Conservation (phyloP, 2,113 vertebrate species). For the Pionites leucogaster region DNA sequence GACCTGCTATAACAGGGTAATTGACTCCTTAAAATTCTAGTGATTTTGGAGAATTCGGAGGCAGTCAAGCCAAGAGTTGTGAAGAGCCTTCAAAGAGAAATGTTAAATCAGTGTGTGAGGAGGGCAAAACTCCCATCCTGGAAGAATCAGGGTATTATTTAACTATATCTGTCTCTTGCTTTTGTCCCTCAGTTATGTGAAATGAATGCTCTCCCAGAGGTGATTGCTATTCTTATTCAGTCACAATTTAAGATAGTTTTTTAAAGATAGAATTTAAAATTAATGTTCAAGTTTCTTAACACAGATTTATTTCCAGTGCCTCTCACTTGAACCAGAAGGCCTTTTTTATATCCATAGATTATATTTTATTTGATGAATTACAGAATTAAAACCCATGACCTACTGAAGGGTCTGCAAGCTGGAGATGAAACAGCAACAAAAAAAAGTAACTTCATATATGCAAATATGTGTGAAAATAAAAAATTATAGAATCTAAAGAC, state of each 20-base stretch:
- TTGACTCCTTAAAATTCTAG: neutral
- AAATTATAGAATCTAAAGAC: neutral
- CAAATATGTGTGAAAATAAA: neutral
- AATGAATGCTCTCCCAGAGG: neutral
- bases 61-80: neutral
- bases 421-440: neutral
- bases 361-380: neutral
- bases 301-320: neutral
- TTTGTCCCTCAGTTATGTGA: neutral
- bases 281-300: neutral
- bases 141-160: neutral
- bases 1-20: neutral
- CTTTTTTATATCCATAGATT: neutral
- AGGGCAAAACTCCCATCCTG: neutral
- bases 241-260: neutral
- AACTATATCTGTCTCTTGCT: neutral
- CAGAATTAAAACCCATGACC: neutral
- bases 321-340: neutral
- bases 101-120: neutral
- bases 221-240: neutral
- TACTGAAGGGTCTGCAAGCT: neutral
- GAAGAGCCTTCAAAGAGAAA: neutral
- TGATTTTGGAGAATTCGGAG: neutral
- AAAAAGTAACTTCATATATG: neutral
- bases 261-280: neutral